A percentile compares a stretch with the other conserved stretches of the same genome.
Conservation (phyloP, 2,113 vertebrate species). For the Menura novaehollandiae region DNA sequence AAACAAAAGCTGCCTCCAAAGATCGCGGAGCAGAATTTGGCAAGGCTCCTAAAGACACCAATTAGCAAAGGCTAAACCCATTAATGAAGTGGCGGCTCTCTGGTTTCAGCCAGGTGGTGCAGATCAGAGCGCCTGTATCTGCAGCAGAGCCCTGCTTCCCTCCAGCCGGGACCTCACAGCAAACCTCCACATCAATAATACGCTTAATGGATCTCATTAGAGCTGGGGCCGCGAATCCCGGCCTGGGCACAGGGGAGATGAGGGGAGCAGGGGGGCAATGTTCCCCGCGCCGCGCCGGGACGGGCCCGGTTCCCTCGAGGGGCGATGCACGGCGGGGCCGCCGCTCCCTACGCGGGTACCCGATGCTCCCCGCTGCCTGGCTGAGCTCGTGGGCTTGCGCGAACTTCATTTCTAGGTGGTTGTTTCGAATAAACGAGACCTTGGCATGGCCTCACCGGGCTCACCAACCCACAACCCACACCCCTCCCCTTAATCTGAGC, state of each 20-base stretch:
- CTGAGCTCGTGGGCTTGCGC: not conserved
- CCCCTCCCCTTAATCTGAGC: no score
- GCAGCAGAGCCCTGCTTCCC: constrained; percentile 43
- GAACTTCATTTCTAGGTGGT: fast-evolving
- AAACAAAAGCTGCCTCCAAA: constrained; percentile 43
- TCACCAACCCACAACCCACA: not conserved
- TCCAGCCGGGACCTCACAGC: constrained; percentile 64
- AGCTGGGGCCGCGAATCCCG: not conserved
- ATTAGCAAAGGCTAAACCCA: constrained; percentile 73
- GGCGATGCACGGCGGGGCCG: not conserved
- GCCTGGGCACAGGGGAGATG: not conserved
- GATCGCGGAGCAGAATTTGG: constrained; percentile 36
- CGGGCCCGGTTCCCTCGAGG: not conserved
- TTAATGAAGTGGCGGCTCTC: constrained; percentile 67
- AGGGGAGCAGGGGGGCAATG: not conserved
- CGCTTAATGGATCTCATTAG: constrained; percentile 65
- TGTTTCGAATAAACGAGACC: not conserved
- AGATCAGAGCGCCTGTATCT: constrained; percentile 60
- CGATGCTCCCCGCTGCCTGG: not conserved
- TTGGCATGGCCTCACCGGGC: not conserved
- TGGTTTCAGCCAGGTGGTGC: constrained; percentile 72
- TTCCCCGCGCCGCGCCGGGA: not conserved
- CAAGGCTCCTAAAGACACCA: constrained; percentile 68
- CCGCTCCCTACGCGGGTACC: not conserved
- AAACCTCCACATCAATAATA: constrained; percentile 63